Evolutionary conservation across 2,113 vertebrate genomes (phyloP), one percentile per base, ranked within the genome.

Genomic region (Okapia johnstoni): DNA sequence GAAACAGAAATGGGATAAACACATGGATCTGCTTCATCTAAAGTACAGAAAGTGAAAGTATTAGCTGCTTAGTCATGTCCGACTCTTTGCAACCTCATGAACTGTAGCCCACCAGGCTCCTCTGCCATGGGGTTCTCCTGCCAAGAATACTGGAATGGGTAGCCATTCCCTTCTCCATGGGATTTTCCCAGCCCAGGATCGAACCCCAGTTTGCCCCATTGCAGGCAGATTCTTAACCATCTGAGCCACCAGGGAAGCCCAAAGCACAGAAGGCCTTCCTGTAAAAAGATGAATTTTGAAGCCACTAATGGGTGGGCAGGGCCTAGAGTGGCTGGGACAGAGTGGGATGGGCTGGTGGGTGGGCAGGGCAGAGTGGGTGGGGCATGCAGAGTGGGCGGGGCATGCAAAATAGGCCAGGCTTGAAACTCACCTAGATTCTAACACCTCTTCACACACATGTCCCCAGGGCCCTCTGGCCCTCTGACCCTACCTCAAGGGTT

Each of bases 1-100:
- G 17, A 73, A 16, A 40, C 36, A 33, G 33, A 21, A 43, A 21
- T 6, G 36, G 63, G 61, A 46, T 0, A 14, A 33, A 15, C 54
- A 10, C 28, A 5, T 0, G 6, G 1, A 25, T 23, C 63, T 9
- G 3, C 1, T 23, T 40, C 46, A 28, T 70, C 8, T 9, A 17
- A 84, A 85, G 48, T 36, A 33, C n/a, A 15, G 36, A 25, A 0
- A 70, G 66, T 70, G n/a, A 70, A 70, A 70, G 2, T 40, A 73
- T 23, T 40, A 73, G n/a, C 23, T 40, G 21, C 66, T 40, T 73
- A 73, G 66, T 73, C 66, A 40, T 13, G 21, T 73, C 66, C 23
- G 36, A 40, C n/a, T 73, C 66, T 70, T 40, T 25, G 11, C 23
- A 5, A 73, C 36, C 66, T 11, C 19, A 25, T 73, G 36, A 19